These are phyloP conservation scores for Pteria penguin DNA, from an alignment of 2,888 invertebrate species.

Conservation along the genomic window DNA sequence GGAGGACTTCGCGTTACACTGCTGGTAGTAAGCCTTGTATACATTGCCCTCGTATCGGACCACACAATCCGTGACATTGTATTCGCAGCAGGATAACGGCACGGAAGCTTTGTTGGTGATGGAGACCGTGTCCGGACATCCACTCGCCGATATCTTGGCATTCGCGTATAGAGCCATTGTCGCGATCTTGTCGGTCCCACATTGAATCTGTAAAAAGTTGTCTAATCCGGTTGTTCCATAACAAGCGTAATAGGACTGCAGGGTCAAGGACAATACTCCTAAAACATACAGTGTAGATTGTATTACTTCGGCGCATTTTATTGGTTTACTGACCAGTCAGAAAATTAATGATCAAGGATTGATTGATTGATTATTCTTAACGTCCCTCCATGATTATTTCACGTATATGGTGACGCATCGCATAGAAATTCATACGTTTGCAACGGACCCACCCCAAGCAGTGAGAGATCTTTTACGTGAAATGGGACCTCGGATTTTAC, in stretches of 20 bases:
- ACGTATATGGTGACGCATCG: too few species aligned
- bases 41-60: slow-evolving; percentile 7
- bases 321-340: too few species aligned
- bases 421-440: too few species aligned
- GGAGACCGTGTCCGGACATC: slow-evolving; percentile 15
- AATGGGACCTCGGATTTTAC: too few species aligned
- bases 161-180: slow-evolving; percentile 5
- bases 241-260: slow-evolving; percentile 25
- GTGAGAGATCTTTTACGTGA: too few species aligned
- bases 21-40: slow-evolving; percentile 14
- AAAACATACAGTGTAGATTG: too few species aligned
- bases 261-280: too few species aligned
- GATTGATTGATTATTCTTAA: too few species aligned
- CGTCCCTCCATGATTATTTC: too few species aligned
- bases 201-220: slow-evolving; percentile 23
- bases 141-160: slow-evolving; percentile 1
- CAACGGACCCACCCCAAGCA: too few species aligned
- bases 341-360: too few species aligned
- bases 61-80: slow-evolving; percentile 25
- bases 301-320: too few species aligned
- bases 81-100: slow-evolving; percentile 20
- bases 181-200: slow-evolving; percentile 17
- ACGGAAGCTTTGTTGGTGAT: not conserved
- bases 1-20: slow-evolving; percentile 3
- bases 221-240: slow-evolving; percentile 22